Evolutionary conservation across 2,888 invertebrate species (phyloP), one percentile per base, ranked within the genome.

Genomic region (Sialis lutaria): DNA sequence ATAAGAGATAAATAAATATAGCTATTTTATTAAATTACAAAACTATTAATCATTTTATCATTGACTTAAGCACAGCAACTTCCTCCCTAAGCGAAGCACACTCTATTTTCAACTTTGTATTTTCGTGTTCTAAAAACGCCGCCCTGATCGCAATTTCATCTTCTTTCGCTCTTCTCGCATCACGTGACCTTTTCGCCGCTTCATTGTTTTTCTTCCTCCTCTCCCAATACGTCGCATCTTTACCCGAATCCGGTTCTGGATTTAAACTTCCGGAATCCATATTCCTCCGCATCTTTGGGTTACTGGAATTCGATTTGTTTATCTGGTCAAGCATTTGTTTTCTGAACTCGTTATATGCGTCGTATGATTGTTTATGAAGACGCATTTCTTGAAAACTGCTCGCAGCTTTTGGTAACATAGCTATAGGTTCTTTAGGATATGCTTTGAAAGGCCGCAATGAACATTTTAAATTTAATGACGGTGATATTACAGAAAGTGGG

Each of bases 101-200:
- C 58, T 82, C 78, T 46, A 79, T 79, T 47, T 78, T 72, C 22
- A 91, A 64, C 59, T 82, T 79, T n/a, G 82, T 70, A 63, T 89
- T 85, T 64, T 92, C 90, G 55, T 85, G 82, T 62, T 93, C 90
- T 13, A 95, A 69, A 56, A 81, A 85, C 0, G 87, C 83, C 1
- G 90, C 89, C 49, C 90, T 72, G 39, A 93, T 82, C 0, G 92
- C 90, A 45, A 93, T 81, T 55, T 91, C 89, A 54, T 93, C 90
- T 62, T 96, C 95, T 56, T 93, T 87, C 40, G 85, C 78, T 55
- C 91, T 73, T 49, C 96, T 71, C 1, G 90, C 79, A 58, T 96
- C 95, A 4, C 96, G 72, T 0, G 92, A 93, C 54, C 91, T 75
- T 64, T 96, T 96, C 0, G 96, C 96, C 0, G 96, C 95, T 52